Evolutionary conservation across 1,140 invertebrate species (phyloP), one percentile per base, ranked within the genome.

Genomic region (Lepidurus packardi): DNA sequence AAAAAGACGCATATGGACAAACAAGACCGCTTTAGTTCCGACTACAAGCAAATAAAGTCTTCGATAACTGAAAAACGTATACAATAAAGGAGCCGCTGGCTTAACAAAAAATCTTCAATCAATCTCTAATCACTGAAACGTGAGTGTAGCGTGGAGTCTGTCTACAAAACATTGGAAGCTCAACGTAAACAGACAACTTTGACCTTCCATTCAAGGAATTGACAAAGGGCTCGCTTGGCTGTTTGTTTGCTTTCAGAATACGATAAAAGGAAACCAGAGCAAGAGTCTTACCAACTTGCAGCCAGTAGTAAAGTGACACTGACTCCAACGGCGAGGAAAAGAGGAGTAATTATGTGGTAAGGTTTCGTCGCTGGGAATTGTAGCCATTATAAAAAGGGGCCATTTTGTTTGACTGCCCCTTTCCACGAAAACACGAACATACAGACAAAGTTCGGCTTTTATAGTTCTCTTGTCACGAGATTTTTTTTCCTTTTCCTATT

Each of bases 31-130:
- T 65, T 21, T 21, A 21, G 53, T 65, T 65, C 53, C 21, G 16
- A 21, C 21, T 16, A 65, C 53, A 65, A 65, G 53, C 53, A 65
- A 65, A 65, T 65, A 65, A n/a, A 13, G 53, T 65, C 53, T 65
- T 65, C 53, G 53, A 65, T 65, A 65, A 65, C 53, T 21, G 16
- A 9, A 13, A 65, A 65, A 65, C n/a, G 16, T 65, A 34, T 34
- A 4, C 34, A 34, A 34, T 65, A 65, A 13, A 65, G 13, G 8
- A 9, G 16, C 53, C 53, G 53, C n/a, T 65, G 21, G 34, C 34
- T 65, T 65, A 21, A 65, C 53, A 9, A 65, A 65, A 65, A 65
- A 21, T 65, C 53, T 65, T 65, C 53, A 65, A 65, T 65, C 53
- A 65, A 65, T 65, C 53, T 21, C 53, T 65, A 65, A 65, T 4